Evolutionary conservation across 2,113 vertebrate genomes (phyloP), one percentile per base, ranked within the genome.

Genomic region (Lipophrys pholis): DNA sequence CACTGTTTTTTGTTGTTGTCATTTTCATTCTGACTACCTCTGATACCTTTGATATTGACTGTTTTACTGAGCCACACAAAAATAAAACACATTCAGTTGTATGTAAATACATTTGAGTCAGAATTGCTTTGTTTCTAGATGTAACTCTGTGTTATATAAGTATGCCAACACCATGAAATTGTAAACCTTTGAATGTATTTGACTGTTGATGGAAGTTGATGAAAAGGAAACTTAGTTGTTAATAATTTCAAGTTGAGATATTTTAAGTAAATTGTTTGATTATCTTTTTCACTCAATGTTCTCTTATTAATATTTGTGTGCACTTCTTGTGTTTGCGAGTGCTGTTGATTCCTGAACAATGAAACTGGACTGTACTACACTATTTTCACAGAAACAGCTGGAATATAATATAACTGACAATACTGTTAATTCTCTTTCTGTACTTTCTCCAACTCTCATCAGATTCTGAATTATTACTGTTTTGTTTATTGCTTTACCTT

Each of bases 1-100:
- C 30, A 65, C 15, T 3, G 16, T n/a, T 61, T 56, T 50, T 15
- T 69, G 61, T 30, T 30, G 2, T 30, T 30, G 40, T 72, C 40
- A 50, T 63, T 66, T 2, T 62, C 3, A 69, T 66, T 51, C 48
- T 75, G 61, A 81, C 81, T 84, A 87, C 89, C 84, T 86, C 87
- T 81, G 36, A 71, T 7, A 60, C 2, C 16, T 41, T 66, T 43
- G 48, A 74, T 41, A 14, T 46, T 21, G 55, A 59, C 53, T 64
- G 21, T 63, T 68, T 42, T 39, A 43, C 50, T 41, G 40, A 3
- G 16, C 64, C 45, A 49, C 60, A 73, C 10, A 55, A 30, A 62
- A 64, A 73, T 41, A 62, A 36, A 65, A 62, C 61, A 73, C 38
- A 62, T 36, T 62, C 35, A 56, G 65, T 21, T 38, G 75, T 14